These are phyloP conservation scores for Myiozetetes cayanensis DNA, from an alignment of 2,113 vertebrate genomes.

Conservation along the genomic window DNA sequence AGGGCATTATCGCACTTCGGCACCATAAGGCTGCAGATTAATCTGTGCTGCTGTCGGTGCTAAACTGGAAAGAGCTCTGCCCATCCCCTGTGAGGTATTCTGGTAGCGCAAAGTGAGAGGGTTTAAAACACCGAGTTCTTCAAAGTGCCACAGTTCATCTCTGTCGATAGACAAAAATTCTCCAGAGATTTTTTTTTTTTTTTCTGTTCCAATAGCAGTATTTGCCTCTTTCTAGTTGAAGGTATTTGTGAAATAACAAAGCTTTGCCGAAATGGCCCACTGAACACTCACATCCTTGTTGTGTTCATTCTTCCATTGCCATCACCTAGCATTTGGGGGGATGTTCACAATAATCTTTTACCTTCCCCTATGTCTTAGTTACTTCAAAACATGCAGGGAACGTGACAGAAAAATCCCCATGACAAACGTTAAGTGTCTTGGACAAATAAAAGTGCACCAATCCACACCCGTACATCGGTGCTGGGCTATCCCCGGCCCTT, in stretches of 20 bases:
- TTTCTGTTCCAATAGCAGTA: neutral
- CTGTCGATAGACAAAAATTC: neutral
- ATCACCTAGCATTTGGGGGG: neutral
- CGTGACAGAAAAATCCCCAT: neutral
- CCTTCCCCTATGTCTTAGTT: neutral
- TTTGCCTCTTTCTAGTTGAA: neutral
- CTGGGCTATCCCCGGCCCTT: neutral
- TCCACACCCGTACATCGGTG: rapidly evolving
- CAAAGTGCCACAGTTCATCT: neutral
- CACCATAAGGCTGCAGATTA: neutral
- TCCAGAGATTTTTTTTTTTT: neutral
- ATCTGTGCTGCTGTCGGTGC: neutral
- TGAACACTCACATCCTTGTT: neutral
- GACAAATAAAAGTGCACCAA: neutral
- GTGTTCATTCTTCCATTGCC: neutral
- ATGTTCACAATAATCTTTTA: neutral
- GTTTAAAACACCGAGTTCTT: neutral
- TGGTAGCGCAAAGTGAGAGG: neutral
- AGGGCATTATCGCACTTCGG: rapidly evolving
- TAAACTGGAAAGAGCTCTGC: neutral
- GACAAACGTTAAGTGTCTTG: neutral
- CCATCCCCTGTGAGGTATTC: neutral
- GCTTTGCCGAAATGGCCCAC: neutral
- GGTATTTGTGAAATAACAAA: neutral
- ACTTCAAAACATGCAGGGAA: neutral